A percentile compares a stretch with the other conserved stretches of the same genome.
Conservation (phyloP, 2,888 invertebrate genomes). For the Diarsia rubi region DNA sequence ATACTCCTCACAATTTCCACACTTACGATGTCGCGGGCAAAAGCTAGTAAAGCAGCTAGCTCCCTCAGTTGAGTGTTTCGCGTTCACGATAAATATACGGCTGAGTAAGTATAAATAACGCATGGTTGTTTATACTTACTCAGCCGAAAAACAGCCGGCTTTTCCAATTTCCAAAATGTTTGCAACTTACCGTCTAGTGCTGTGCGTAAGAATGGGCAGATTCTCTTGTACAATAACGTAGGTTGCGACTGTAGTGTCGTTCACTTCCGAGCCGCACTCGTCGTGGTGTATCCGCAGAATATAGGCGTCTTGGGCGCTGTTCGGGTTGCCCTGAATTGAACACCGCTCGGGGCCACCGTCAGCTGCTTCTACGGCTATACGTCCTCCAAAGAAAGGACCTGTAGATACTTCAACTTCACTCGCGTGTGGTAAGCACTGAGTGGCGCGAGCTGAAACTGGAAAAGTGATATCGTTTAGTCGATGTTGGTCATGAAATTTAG, state of each 20-base stretch:
- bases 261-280: constrained; percentile 94
- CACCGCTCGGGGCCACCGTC: constrained; percentile 93
- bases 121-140: neutral
- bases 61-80: too few relatives aligned
- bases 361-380: constrained; percentile 94
- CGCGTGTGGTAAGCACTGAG: constrained; percentile 94
- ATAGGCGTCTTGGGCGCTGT: constrained; percentile 94
- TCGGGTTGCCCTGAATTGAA: constrained; percentile 94
- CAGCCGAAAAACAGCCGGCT: neutral
- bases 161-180: neutral
- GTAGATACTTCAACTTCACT: constrained; percentile 96
- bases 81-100: too few relatives aligned
- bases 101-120: too few relatives aligned
- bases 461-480: constrained; percentile 16
- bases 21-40: neutral
- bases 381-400: constrained; percentile 95
- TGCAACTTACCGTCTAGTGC: constrained; percentile 91
- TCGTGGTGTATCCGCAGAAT: constrained; percentile 94
- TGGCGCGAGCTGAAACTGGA: constrained; percentile 95
- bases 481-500: neutral
- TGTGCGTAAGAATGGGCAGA: constrained; percentile 95
- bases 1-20: neutral
- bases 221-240: constrained; percentile 96
- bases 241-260: constrained; percentile 95
- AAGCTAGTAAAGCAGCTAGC: neutral